phyloP scores from a whole-genome alignment of 2,797 vertebrate genomes.

The Periophthalmus magnuspinnatus region DNA sequence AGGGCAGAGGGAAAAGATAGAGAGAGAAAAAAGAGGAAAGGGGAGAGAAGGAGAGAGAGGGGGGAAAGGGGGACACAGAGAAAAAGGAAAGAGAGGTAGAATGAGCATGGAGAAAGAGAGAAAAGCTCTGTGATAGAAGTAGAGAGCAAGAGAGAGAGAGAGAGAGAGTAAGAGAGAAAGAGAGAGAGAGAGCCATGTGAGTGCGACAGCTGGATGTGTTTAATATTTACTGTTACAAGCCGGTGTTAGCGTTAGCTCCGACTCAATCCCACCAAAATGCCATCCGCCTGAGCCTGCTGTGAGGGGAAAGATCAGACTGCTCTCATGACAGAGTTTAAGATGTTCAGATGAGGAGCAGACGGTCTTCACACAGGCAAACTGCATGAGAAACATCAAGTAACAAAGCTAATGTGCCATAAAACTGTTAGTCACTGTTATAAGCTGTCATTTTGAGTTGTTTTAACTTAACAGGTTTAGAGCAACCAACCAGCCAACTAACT shows the following conservation, averaged over 20 bases:
- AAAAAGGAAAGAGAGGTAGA: too few relatives aligned
- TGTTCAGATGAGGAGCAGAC: background rate
- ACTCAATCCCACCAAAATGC: conserved; percentile 38
- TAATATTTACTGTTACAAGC: conserved; percentile 57
- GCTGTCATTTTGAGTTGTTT: conserved; percentile 31
- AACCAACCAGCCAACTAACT: too few relatives aligned
- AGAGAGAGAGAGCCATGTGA: conserved; percentile 30
- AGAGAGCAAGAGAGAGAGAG: background rate
- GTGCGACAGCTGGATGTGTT: conserved; percentile 61
- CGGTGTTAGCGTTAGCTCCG: conserved; percentile 26
- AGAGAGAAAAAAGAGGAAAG: too few relatives aligned
- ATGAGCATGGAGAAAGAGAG: too few relatives aligned
- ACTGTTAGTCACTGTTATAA: conserved; percentile 39
- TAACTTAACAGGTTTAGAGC: conserved; percentile 26
- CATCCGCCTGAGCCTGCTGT: conserved; percentile 29
- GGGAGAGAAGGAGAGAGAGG: too few relatives aligned
- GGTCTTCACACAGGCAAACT: conserved; percentile 1
- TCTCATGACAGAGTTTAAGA: conserved; percentile 22
- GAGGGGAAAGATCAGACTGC: conserved; percentile 34
- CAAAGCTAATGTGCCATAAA: background rate
- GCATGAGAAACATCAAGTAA: background rate
- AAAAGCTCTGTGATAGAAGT: conserved; percentile 1
- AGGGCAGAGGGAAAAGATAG: too few relatives aligned
- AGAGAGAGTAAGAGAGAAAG: too few relatives aligned
- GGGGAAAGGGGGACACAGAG: too few relatives aligned